These are phyloP conservation scores for Dicranocentrus wangi DNA, from an alignment of 2,888 invertebrate species.

Conservation along the genomic window DNA sequence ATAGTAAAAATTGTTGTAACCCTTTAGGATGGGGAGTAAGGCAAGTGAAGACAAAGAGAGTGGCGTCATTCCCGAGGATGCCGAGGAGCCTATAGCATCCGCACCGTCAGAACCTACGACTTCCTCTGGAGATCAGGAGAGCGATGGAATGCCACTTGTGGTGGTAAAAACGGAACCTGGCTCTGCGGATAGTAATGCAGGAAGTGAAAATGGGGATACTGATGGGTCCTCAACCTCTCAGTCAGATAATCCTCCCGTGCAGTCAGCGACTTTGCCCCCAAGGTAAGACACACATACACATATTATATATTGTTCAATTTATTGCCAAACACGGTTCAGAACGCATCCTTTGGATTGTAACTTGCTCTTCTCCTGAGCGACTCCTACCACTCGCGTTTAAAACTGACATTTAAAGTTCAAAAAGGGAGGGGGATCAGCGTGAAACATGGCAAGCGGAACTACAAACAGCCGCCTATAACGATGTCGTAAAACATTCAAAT, in stretches of 20 bases:
- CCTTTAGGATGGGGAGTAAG: conserved; percentile 50
- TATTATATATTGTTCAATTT: neutral
- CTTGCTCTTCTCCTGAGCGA: no score
- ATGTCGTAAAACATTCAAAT: no score
- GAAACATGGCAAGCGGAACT: no score
- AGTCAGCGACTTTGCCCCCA: conserved; percentile 70
- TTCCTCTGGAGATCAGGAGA: conserved; percentile 6
- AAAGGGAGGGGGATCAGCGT: no score
- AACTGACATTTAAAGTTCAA: no score
- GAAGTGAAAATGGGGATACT: conserved; percentile 47
- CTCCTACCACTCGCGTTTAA: no score
- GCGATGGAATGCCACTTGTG: conserved; percentile 43
- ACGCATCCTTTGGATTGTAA: no score
- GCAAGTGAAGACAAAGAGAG: conserved; percentile 37
- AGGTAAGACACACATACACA: conserved; percentile 59
- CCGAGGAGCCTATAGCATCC: conserved; percentile 37
- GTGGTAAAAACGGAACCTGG: conserved; percentile 69
- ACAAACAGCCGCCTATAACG: no score
- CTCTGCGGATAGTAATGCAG: conserved; percentile 41
- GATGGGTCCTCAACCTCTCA: conserved; percentile 41
- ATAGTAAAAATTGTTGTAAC: no score
- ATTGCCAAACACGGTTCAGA: neutral
- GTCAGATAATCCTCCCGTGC: conserved; percentile 61
- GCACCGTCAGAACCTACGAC: neutral
- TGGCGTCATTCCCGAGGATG: conserved; percentile 28